Evolutionary conservation across 2,888 invertebrate genomes (phyloP), one percentile per base, ranked within the genome.

Genomic region (Ennomos quercinarius): DNA sequence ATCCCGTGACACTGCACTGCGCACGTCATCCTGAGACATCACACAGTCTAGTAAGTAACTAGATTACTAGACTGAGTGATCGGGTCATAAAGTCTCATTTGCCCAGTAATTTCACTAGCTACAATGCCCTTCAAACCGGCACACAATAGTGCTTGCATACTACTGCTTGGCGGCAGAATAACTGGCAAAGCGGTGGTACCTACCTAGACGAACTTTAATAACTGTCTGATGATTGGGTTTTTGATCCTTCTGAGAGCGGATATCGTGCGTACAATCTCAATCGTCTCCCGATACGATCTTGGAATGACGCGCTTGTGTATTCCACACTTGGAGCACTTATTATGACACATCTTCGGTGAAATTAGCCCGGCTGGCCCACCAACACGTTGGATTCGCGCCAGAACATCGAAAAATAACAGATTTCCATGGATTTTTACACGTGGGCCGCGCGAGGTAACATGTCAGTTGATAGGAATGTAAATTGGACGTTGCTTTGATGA

Each of bases 291-390:
- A 76, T 77, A 69, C 65, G 73, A 77, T 81, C 81, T 73, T 62
- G 64, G 71, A 72, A 80, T 72, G 74, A 79, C 68, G 75, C 75
- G 72, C 75, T 81, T 76, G 72, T 70, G 76, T 80, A 78, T 80
- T 81, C 80, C 78, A 77, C 80, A 77, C 83, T 77, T 73, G 72
- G 38, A 76, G 76, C 81, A 80, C 78, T 80, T 87, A 83, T 85
- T 86, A 86, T 87, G 86, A 89, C 86, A 88, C 85, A 84, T 86
- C 84, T 86, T 79, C 76, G 83, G 86, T 85, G 77, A 84, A 91
- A 89, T 90, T 86, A 87, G 88, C 81, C 68, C 78, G 77, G 74
- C 70, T 78, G 74, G 74, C 81, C 80, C 81, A 82, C 84, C 81
- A 74, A 81, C 72, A 68, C 68, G 74, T 86, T 92, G 91, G 91